phyloP scores from a whole-genome alignment of 2,113 vertebrate species.

The Microcebus jonahi region DNA sequence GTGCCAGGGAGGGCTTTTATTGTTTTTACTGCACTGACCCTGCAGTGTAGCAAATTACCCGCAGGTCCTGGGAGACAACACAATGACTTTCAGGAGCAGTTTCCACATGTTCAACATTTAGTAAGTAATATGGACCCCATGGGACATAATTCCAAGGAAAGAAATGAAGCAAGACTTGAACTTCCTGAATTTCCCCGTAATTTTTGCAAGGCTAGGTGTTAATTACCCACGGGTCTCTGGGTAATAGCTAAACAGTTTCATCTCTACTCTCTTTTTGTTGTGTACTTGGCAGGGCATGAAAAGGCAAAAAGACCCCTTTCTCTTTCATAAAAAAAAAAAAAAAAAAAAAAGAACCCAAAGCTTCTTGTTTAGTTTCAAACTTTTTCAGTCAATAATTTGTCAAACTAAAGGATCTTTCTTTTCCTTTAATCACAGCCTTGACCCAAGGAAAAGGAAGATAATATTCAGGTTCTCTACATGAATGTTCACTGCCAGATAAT shows the following conservation, averaged over 20 bases:
- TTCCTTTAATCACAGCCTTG: conserved; percentile 83
- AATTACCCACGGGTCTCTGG: background rate
- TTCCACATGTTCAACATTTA: conserved; percentile 52
- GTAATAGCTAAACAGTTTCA: background rate
- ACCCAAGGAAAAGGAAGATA: conserved; percentile 75
- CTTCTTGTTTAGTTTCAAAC: conserved; percentile 30
- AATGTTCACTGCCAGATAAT: conserved; percentile 90
- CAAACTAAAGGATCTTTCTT: conserved; percentile 49
- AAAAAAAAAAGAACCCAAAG: background rate
- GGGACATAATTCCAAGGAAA: conserved; percentile 38
- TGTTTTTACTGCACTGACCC: conserved; percentile 59
- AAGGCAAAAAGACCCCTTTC: background rate
- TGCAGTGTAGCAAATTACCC: conserved; percentile 11
- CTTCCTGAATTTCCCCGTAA: background rate
- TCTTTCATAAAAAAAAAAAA: background rate
- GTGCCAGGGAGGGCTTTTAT: background rate
- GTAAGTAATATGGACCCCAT: conserved; percentile 1
- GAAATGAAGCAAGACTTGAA: background rate
- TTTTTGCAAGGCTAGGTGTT: background rate
- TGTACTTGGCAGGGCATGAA: background rate
- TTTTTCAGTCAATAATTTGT: conserved; percentile 39
- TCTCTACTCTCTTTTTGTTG: background rate
- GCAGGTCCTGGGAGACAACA: background rate
- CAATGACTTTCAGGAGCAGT: conserved; percentile 54
- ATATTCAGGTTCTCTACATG: conserved; percentile 76